Evolutionary conservation across 2,113 vertebrate species (phyloP).

Genomic region (Nycticryphes semicollaris): DNA sequence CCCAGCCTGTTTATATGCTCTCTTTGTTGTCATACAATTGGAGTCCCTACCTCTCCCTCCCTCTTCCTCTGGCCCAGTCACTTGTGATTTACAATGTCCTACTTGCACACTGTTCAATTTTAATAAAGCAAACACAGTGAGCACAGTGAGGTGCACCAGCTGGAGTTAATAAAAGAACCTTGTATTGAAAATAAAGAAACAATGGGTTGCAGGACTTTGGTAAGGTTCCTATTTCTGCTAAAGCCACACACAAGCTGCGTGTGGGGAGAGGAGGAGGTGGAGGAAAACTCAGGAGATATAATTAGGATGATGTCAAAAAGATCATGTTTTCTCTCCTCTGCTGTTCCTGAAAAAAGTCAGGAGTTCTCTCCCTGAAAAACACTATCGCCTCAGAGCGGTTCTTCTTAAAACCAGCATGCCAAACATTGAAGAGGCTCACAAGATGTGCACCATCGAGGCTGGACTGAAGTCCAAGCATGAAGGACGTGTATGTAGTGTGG

Average conservation of each 20-base stretch:
- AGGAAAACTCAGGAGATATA: neutral
- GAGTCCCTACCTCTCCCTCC: conserved; percentile 17
- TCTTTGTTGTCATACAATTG: conserved; percentile 23
- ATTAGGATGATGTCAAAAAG: neutral
- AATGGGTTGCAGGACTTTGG: conserved; percentile 38
- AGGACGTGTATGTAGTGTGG: neutral
- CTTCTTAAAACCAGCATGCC: neutral
- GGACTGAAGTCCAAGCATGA: neutral
- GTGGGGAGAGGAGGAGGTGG: neutral
- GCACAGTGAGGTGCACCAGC: conserved; percentile 35
- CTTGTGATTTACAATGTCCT: conserved; percentile 52
- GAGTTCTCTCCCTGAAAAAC: neutral
- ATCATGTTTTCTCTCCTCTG: neutral
- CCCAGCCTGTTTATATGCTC: neutral
- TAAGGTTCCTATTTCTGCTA: conserved; percentile 13
- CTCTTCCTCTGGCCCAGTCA: conserved; percentile 36
- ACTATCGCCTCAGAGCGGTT: neutral
- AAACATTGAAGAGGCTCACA: neutral
- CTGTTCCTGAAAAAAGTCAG: neutral
- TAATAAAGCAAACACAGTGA: conserved; percentile 38
- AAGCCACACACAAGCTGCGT: neutral
- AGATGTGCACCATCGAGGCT: neutral
- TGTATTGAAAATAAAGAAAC: conserved; percentile 40
- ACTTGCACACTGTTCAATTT: conserved; percentile 44
- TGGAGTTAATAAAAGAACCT: conserved; percentile 37